phyloP scores from a whole-genome alignment of 2,797 vertebrate species.

The Gobio occitaniae region DNA sequence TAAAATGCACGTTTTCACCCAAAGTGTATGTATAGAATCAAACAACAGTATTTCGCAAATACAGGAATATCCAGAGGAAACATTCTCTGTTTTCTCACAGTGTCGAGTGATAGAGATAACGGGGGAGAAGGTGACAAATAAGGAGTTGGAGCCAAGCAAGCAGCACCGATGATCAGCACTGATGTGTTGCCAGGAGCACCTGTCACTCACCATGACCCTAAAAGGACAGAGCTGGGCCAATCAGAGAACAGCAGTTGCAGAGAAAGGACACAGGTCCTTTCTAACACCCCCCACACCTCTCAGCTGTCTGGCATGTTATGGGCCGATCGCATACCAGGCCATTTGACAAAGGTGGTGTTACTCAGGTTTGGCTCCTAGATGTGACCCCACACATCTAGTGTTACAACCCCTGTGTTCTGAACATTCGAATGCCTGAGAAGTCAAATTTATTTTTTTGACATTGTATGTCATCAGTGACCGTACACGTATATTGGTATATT shows the following conservation, averaged over 20 bases:
- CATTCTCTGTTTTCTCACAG: conserved; percentile 59
- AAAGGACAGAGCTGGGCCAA: conserved; percentile 82
- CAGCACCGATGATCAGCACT: conserved; percentile 56
- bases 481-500: neutral
- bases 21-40: too few species aligned
- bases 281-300: conserved; percentile 56
- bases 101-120: conserved; percentile 50
- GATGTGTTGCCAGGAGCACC: conserved; percentile 69
- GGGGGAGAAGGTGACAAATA: conserved; percentile 71
- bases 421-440: neutral
- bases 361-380: conserved; percentile 65
- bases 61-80: neutral
- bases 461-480: neutral
- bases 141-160: conserved; percentile 67
- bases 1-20: neutral
- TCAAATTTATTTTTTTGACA: conserved; percentile 10
- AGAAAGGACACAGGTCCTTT: conserved; percentile 65
- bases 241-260: conserved; percentile 71
- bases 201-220: conserved; percentile 80
- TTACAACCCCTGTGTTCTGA: conserved; percentile 27
- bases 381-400: conserved; percentile 34
- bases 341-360: conserved; percentile 59
- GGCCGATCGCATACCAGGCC: conserved; percentile 64
- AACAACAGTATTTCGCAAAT: neutral
- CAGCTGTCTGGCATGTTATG: conserved; percentile 77